Evolutionary conservation across 1,140 invertebrate species (phyloP), one percentile per base, ranked within the genome.

Genomic region (Drosophila jambulina): DNA sequence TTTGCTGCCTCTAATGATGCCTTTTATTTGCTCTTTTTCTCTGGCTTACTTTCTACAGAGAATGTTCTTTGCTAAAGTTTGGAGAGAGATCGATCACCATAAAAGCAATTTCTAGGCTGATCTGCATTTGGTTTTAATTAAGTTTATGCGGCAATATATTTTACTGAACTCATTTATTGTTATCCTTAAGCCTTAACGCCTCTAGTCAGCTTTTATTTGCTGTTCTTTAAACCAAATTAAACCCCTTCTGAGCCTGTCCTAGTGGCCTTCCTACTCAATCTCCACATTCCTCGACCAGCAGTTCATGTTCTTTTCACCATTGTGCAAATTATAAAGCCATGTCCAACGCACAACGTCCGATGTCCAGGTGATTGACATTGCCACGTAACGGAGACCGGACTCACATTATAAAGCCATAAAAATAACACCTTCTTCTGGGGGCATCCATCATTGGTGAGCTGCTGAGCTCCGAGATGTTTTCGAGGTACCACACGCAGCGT

Each of bases 341-440:
- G 68, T 68, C 74, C 72, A 71, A 13, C 25, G 48, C 7, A 3
- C 43, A 7, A 46, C 15, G 45, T 48, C 46, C 49, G 12, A 4
- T 60, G 68, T 64, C 75, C 80, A 74, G 70, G 62, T 82, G 80
- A 82, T 82, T 74, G 75, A 82, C 75, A 71, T 56, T 68, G 67
- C 74, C 61, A 69, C 51, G 60, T 83, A 83, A 75, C 64, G 80
- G 58, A 59, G 29, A 53, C 56, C 34, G 56, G 69, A 75, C 62
- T 58, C 80, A 57, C 81, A 84, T 84, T 84, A 84, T 84, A 84
- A 84, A 84, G 81, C 81, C 81, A 84, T 84, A 84, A 84, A 84
- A 84, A 84, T 84, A 84, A 84, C 81, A 84, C 81, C 81, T 84
- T 69, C 78, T 61, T 49, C 40, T 59, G 51, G 51, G 64, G 57